phyloP scores from a whole-genome alignment of 2,888 invertebrate species.

The Eupithecia pulchellata region DNA sequence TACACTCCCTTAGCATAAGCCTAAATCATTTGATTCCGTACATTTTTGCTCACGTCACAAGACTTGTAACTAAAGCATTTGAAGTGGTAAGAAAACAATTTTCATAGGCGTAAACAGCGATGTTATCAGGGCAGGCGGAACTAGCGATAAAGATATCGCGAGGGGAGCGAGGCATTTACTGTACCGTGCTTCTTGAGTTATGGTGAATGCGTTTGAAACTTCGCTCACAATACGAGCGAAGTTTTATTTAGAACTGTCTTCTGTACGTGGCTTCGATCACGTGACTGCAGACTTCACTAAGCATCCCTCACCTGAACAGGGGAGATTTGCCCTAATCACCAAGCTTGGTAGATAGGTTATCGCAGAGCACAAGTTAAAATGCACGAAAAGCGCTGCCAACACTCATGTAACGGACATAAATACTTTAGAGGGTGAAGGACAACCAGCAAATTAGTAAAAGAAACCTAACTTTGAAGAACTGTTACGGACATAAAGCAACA shows the following conservation, averaged over 20 bases:
- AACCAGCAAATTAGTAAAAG: no score
- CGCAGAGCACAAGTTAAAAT: no score
- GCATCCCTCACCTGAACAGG: no score
- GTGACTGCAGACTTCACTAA: no score
- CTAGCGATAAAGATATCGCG: conserved; percentile 42
- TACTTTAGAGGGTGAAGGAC: no score
- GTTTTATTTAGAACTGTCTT: neutral
- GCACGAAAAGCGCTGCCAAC: no score
- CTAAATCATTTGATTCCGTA: neutral
- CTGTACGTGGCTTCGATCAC: neutral
- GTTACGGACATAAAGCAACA: no score
- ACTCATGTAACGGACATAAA: no score
- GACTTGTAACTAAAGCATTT: conserved; percentile 46
- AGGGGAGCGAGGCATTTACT: conserved; percentile 28
- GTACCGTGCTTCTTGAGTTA: conserved; percentile 9
- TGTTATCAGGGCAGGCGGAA: conserved; percentile 56
- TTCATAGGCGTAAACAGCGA: conserved; percentile 55
- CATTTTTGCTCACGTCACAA: neutral
- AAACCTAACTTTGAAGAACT: no score
- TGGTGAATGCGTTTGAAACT: neutral
- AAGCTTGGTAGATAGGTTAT: no score
- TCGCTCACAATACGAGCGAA: neutral
- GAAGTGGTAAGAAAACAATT: conserved; percentile 54
- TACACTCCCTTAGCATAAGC: neutral
- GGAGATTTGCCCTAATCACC: no score